Conservation (phyloP, 2,797 vertebrate genomes). For the Hypotaenidia philippensis region DNA sequence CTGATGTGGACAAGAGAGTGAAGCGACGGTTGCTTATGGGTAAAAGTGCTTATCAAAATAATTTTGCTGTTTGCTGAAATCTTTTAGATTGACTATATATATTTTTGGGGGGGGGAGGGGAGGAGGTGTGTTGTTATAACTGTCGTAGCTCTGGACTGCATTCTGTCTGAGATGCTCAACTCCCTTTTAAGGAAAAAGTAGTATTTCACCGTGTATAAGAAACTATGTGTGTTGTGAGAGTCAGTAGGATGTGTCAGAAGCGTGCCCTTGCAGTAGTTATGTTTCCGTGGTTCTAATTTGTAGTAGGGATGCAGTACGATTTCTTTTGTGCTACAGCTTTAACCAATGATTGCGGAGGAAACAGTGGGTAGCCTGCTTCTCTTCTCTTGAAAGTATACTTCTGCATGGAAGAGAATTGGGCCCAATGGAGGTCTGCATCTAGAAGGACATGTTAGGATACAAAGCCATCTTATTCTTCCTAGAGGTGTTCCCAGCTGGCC, state of each 20-base stretch:
- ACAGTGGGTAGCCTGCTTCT: neutral
- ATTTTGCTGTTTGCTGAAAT: neutral
- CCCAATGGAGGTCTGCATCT: neutral
- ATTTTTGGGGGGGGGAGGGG: no score
- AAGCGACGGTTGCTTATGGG: slow-evolving; percentile 97
- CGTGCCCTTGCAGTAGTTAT: neutral
- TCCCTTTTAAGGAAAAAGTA: neutral
- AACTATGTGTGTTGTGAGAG: neutral
- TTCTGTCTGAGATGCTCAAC: neutral
- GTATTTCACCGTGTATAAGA: neutral
- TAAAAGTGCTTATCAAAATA: slow-evolving; percentile 74
- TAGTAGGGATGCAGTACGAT: neutral
- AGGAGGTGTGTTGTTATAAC: neutral
- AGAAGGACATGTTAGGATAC: neutral
- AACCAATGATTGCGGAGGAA: neutral
- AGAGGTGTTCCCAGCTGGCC: neutral
- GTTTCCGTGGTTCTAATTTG: neutral
- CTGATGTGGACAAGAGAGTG: slow-evolving; percentile 95
- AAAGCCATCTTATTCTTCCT: neutral
- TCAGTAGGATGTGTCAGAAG: neutral
- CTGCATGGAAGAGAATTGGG: neutral
- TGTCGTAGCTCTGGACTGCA: neutral
- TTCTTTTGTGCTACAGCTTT: neutral
- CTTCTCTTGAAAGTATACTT: neutral
- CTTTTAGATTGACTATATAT: neutral